Percentiles rank a stretch among this genome's conserved stretches.
Conservation (phyloP, 2,113 vertebrate genomes). For the Varanus salvator region DNA sequence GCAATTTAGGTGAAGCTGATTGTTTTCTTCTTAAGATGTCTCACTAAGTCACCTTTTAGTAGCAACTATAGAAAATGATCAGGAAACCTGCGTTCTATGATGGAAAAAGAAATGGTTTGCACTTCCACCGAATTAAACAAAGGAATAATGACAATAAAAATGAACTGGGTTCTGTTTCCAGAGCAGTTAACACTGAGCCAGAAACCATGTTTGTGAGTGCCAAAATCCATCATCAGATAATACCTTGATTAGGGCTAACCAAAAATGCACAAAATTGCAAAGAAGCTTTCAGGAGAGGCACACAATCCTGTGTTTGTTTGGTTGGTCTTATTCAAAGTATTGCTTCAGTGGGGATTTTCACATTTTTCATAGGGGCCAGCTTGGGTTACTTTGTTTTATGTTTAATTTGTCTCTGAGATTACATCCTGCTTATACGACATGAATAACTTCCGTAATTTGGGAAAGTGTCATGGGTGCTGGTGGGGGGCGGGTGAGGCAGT, state of each 20-base stretch:
- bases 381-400: background rate
- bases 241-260: background rate
- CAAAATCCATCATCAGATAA: background rate
- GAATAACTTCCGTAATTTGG: background rate
- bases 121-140: background rate
- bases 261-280: background rate
- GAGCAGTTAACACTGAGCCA: background rate
- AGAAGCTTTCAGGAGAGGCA: background rate
- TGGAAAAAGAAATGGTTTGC: constrained; percentile 2
- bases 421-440: background rate
- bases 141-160: background rate
- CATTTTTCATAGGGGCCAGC: background rate
- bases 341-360: background rate
- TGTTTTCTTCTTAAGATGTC: background rate
- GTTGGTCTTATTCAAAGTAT: background rate
- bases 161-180: background rate
- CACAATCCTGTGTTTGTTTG: background rate
- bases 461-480: background rate
- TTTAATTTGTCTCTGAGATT: background rate
- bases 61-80: background rate
- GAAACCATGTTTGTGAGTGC: background rate
- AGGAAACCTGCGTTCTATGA: constrained; percentile 12
- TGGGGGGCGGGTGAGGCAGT: background rate
- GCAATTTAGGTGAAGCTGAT: background rate
- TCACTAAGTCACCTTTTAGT: constrained; percentile 9